phyloP scores from a whole-genome alignment of 2,113 vertebrate species.

The Colaptes auratus region DNA sequence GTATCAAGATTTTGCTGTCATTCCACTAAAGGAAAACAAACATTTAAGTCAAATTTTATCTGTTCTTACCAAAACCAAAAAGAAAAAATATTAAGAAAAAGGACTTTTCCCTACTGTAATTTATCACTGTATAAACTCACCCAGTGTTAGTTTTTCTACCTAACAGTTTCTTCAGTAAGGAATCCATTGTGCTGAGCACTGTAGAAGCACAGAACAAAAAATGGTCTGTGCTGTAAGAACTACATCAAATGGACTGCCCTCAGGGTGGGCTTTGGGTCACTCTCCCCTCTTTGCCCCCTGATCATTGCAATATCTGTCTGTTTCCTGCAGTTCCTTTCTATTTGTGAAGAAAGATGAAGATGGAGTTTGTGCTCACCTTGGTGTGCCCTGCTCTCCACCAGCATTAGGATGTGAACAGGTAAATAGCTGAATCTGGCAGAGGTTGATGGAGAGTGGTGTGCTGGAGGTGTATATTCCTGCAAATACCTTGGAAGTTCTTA shows the following conservation, averaged over 20 bases:
- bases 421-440: neutral
- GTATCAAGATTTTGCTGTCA: neutral
- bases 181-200: neutral
- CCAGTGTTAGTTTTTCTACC: neutral
- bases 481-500: neutral
- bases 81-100: neutral
- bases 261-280: neutral
- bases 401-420: neutral
- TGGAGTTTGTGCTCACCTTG: neutral
- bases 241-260: rapidly evolving
- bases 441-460: neutral
- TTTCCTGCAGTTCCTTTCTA: neutral
- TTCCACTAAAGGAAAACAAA: neutral
- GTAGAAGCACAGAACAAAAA: neutral
- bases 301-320: neutral
- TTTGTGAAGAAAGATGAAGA: neutral
- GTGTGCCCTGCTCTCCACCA: neutral
- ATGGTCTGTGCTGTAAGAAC: neutral
- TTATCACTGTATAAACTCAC: neutral
- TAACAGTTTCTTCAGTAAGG: neutral
- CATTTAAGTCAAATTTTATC: neutral
- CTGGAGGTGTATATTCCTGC: neutral
- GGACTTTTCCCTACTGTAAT: neutral
- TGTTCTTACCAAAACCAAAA: neutral
- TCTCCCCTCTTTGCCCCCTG: neutral